Conservation (phyloP, 2,888 invertebrate genomes). For the Drosophila dives region DNA sequence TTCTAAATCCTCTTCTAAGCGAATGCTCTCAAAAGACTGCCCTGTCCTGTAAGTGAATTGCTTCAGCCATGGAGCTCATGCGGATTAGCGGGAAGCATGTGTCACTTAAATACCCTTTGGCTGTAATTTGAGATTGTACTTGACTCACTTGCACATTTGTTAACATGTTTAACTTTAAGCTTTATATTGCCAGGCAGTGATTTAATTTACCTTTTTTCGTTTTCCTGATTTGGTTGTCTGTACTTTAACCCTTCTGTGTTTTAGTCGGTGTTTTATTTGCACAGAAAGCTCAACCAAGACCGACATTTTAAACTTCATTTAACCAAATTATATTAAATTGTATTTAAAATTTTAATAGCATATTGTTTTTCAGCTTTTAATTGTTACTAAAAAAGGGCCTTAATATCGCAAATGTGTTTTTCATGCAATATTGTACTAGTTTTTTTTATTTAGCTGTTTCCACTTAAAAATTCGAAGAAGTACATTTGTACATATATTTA, state of each 20-base stretch:
- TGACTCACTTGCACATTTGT: not conserved
- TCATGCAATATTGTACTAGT: not conserved
- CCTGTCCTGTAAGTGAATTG: not conserved
- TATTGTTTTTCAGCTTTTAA: not conserved
- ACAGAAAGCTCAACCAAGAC: not conserved
- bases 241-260: not conserved
- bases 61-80: slow-evolving; percentile 1
- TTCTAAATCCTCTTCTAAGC: slow-evolving; percentile 7
- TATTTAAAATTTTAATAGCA: not conserved
- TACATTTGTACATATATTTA: not conserved
- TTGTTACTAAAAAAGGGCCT: not conserved
- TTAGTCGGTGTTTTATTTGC: not conserved
- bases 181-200: not conserved
- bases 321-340: not conserved
- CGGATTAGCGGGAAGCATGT: not conserved
- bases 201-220: not conserved
- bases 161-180: not conserved
- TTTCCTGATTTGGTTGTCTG: not conserved
- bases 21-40: not conserved
- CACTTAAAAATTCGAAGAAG: too few relatives aligned
- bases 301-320: not conserved
- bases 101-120: slow-evolving; percentile 3
- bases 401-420: not conserved
- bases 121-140: not conserved
- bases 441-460: not conserved